Conservation (phyloP, 1,140 invertebrate species). For the Rhagoletis zephyria region DNA sequence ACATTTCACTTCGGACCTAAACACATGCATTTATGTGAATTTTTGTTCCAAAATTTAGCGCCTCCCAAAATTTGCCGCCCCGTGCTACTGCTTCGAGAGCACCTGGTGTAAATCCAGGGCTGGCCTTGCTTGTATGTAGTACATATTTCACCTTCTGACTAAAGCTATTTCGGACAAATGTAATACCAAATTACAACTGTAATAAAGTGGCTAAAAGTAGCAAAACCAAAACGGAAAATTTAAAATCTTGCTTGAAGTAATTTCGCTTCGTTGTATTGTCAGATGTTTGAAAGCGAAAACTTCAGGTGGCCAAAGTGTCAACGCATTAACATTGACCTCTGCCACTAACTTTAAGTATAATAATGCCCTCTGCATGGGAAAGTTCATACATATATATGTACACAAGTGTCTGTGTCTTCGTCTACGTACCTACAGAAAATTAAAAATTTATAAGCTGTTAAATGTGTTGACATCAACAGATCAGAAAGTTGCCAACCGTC, state of each 20-base stretch:
- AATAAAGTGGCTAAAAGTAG: neutral
- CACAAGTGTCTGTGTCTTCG: neutral
- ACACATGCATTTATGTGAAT: neutral
- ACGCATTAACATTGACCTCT: conserved; percentile 47
- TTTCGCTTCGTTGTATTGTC: neutral
- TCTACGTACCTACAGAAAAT: neutral
- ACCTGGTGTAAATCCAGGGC: no score
- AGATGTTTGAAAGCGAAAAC: conserved; percentile 23
- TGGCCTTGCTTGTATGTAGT: neutral
- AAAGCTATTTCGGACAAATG: conserved; percentile 28
- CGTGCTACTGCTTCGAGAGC: no score
- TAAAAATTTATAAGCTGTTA: conserved; percentile 14
- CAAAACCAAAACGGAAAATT: neutral
- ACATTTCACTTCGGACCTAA: no score
- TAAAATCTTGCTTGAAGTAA: neutral
- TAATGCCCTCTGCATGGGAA: neutral
- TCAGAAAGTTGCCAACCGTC: neutral
- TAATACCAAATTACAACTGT: conserved; percentile 18
- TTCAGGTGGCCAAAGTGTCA: conserved; percentile 27
- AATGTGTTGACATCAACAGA: conserved; percentile 37
- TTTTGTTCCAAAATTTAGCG: neutral
- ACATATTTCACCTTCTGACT: neutral
- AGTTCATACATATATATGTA: neutral
- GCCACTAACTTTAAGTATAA: neutral
- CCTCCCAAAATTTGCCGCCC: neutral